Evolutionary conservation across 2,797 vertebrate genomes (phyloP).

Genomic region (Rousettus madagascariensis): DNA sequence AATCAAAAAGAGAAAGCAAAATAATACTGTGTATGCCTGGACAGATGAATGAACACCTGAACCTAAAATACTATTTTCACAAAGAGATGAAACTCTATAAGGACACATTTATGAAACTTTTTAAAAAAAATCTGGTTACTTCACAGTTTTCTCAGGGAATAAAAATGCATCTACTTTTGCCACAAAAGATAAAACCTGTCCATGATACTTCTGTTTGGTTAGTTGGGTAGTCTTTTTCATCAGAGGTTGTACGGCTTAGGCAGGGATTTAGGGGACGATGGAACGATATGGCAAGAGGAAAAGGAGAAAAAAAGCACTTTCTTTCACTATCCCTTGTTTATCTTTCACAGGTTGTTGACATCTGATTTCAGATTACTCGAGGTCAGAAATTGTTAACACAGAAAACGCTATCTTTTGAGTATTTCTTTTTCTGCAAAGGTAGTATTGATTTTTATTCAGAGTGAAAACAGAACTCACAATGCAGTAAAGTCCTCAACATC

Average conservation of each 20-base stretch:
- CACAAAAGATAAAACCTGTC: not conserved
- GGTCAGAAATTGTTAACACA: not conserved
- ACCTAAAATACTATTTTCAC: not conserved
- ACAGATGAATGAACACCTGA: not conserved
- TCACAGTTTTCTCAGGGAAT: not conserved
- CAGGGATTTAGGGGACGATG: not conserved
- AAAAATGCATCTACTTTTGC: not conserved
- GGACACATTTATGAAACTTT: not conserved
- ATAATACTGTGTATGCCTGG: not conserved
- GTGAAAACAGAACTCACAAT: not conserved
- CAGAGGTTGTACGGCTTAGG: not conserved
- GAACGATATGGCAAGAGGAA: not conserved
- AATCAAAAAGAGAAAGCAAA: slow-evolving; percentile 76
- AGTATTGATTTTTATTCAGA: not conserved
- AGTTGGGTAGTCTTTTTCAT: not conserved
- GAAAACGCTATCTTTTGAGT: not conserved
- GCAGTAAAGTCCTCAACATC: not conserved
- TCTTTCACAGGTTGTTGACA: not conserved
- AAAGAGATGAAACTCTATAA: not conserved
- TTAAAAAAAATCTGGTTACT: too few species aligned
- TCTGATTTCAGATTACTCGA: not conserved
- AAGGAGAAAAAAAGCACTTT: not conserved
- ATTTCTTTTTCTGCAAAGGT: not conserved
- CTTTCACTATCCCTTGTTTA: not conserved
- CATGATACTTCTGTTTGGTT: not conserved